Conservation (phyloP, 2,113 vertebrate species). For the Microtus richardsoni region DNA sequence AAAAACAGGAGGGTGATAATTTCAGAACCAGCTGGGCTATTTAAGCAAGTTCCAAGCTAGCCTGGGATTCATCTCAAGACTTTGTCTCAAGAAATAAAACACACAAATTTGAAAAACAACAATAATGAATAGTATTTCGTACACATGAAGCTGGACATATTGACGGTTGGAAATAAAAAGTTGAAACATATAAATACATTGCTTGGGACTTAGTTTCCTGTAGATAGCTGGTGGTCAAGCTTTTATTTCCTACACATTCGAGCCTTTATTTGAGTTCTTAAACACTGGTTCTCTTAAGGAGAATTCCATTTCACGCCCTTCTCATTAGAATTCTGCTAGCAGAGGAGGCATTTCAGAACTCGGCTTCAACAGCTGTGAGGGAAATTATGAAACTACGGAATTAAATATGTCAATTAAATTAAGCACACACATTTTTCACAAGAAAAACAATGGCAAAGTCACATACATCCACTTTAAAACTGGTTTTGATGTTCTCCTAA, state of each 20-base stretch:
- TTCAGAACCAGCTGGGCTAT: not conserved
- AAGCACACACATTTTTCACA: not conserved
- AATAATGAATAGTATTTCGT: not conserved
- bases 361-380: not conserved
- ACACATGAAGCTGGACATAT: not conserved
- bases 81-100: not conserved
- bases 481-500: not conserved
- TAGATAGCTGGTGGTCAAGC: not conserved
- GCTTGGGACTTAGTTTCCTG: not conserved
- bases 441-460: not conserved
- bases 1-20: not conserved
- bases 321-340: not conserved
- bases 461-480: conserved; percentile 28
- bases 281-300: not conserved
- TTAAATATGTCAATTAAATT: conserved; percentile 15
- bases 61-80: not conserved
- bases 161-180: not conserved
- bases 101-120: not conserved
- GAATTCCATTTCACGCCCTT: not conserved
- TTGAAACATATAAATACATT: not conserved
- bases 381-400: not conserved
- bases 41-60: not conserved
- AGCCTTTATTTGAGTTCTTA: not conserved
- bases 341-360: not conserved
- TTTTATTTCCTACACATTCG: not conserved